Conservation (phyloP, 2,113 vertebrate species). For the Zootoca vivipara region DNA sequence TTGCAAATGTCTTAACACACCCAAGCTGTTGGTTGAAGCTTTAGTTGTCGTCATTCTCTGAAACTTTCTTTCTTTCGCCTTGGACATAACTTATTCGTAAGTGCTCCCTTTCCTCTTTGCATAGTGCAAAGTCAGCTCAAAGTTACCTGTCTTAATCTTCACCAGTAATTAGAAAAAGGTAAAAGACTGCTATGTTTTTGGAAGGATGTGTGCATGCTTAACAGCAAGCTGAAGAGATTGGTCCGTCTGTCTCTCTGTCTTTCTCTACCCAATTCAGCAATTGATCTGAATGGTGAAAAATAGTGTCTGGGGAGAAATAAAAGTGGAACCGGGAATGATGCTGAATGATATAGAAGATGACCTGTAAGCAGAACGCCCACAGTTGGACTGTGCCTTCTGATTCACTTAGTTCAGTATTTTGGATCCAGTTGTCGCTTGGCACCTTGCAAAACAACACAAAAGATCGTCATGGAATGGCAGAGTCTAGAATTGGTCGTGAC, state of each 20-base stretch:
- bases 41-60: not conserved
- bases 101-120: slow-evolving; percentile 4
- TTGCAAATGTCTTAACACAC: fast-evolving
- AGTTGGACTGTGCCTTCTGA: not conserved
- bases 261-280: slow-evolving; percentile 11
- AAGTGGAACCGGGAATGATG: slow-evolving; percentile 19
- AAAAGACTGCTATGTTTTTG: slow-evolving; percentile 52
- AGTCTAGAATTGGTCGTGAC: not conserved
- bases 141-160: slow-evolving; percentile 39
- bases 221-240: slow-evolving; percentile 35
- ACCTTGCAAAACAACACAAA: not conserved
- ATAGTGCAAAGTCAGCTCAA: slow-evolving; percentile 53
- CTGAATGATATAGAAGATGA: not conserved
- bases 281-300: slow-evolving; percentile 38
- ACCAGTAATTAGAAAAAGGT: slow-evolving; percentile 43
- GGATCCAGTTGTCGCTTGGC: not conserved
- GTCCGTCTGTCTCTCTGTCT: not conserved
- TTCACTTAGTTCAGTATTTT: not conserved
- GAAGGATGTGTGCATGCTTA: slow-evolving; percentile 33
- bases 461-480: not conserved
- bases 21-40: fast-evolving
- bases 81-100: slow-evolving; percentile 44
- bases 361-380: not conserved
- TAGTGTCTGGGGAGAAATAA: slow-evolving; percentile 46
- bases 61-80: slow-evolving; percentile 33